Conservation (phyloP, 2,797 vertebrate genomes). For the Antrozous pallidus region DNA sequence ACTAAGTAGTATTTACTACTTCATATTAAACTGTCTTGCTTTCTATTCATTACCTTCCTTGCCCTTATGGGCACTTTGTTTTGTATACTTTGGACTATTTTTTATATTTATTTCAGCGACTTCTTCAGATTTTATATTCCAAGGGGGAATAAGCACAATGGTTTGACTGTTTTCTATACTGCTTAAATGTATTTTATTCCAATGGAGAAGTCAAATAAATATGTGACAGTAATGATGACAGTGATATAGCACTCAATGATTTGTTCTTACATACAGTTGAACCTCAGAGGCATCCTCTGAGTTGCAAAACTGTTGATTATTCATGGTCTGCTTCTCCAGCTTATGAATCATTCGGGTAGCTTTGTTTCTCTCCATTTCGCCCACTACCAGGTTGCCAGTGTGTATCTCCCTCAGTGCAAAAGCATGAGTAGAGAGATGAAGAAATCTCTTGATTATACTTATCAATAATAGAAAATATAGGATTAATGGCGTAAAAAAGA, state of each 20-base stretch:
- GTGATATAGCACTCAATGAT: background rate
- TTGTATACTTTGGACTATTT: background rate
- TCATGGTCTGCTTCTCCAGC: background rate
- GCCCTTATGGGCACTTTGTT: background rate
- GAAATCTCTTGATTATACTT: constrained; percentile 7
- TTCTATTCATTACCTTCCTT: background rate
- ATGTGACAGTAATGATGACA: background rate
- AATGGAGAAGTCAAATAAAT: background rate
- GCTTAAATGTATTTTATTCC: background rate
- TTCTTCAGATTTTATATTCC: background rate
- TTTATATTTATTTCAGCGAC: background rate
- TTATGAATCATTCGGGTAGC: constrained; percentile 21
- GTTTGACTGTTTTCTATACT: background rate
- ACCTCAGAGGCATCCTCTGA: background rate
- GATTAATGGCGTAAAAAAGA: background rate
- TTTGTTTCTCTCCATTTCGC: background rate
- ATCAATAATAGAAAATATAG: background rate
- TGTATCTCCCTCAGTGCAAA: background rate
- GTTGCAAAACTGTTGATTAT: constrained; percentile 4
- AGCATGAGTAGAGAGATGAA: background rate
- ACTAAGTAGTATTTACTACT: background rate
- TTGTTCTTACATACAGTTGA: background rate
- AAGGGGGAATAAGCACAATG: background rate
- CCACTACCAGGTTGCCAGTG: background rate
- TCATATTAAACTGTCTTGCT: background rate